Conservation (phyloP, 1,140 invertebrate genomes). For the Drosophila athabasca region DNA sequence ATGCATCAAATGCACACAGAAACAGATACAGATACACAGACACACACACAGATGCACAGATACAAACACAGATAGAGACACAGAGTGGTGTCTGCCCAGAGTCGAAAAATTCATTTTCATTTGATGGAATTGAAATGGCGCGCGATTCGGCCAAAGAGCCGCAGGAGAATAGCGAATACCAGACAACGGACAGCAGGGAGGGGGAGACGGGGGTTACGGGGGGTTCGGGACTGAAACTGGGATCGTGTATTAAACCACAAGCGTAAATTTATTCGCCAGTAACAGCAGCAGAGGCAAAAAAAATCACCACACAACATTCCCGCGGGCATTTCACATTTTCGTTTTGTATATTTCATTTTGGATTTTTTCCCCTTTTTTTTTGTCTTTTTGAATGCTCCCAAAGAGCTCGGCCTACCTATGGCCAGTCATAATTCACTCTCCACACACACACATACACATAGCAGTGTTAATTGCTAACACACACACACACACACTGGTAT, state of each 20-base stretch:
- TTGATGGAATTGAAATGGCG: constrained; percentile 68
- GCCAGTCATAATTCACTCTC: constrained; percentile 8
- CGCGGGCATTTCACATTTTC: constrained; percentile 57
- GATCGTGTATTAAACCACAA: constrained; percentile 74
- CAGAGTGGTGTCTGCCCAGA: constrained; percentile 3
- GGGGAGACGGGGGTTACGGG: constrained; percentile 1
- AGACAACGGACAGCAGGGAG: constrained; percentile 7
- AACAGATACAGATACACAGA: constrained; percentile 17
- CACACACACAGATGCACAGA: constrained; percentile 7
- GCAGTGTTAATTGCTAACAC: constrained; percentile 58
- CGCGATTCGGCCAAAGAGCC: constrained; percentile 35
- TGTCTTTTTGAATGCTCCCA: constrained; percentile 21
- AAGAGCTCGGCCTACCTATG: constrained; percentile 24
- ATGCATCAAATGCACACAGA: constrained; percentile 66
- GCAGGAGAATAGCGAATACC: constrained; percentile 37
- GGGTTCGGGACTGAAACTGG: constrained; percentile 5
- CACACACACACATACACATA: background rate
- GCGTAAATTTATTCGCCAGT: constrained; percentile 72
- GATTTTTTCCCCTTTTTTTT: constrained; percentile 5
- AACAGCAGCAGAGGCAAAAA: constrained; percentile 13
- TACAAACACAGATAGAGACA: constrained; percentile 10
- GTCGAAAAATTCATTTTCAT: constrained; percentile 56
- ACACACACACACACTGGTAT: constrained; percentile 1
- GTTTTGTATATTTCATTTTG: constrained; percentile 10
- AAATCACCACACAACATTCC: constrained; percentile 66